Percentiles rank a stretch among this genome's conserved stretches.
phyloP scores from a whole-genome alignment of 1,140 invertebrate genomes.

The Muscidifurax raptorellus region DNA sequence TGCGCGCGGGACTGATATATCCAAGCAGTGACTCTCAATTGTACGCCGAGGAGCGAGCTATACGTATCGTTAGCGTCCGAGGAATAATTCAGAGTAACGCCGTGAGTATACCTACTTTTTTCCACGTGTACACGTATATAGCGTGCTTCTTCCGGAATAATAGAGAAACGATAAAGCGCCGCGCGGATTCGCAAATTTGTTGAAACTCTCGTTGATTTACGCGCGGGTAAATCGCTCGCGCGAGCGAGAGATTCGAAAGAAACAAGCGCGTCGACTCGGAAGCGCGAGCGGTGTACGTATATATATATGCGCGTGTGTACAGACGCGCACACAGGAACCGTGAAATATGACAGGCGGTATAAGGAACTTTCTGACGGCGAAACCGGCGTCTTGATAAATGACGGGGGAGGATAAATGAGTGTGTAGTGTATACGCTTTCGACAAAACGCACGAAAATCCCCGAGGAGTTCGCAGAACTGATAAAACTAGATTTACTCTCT shows the following conservation, averaged over 20 bases:
- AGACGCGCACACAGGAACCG: neutral
- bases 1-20: neutral
- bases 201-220: neutral
- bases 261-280: neutral
- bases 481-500: slow-evolving; percentile 26
- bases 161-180: neutral
- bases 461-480: neutral
- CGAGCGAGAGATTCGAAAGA: slow-evolving; percentile 3
- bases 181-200: neutral
- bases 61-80: neutral
- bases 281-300: neutral
- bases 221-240: neutral
- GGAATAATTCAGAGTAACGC: neutral
- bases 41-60: neutral
- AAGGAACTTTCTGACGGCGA: slow-evolving; percentile 21
- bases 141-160: no score
- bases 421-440: neutral
- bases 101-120: no score
- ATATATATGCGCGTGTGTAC: no score
- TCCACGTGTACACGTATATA: no score
- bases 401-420: neutral
- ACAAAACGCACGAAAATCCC: neutral
- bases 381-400: slow-evolving; percentile 23
- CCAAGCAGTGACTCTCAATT: slow-evolving; percentile 13
- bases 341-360: slow-evolving; percentile 3